Percentiles rank a stretch among this genome's conserved stretches.
These are phyloP conservation scores for Chondrilla cf. caribensis DNA, from an alignment of 37 sponge, comb jelly and placozoan genomes.

Conservation along the genomic window DNA sequence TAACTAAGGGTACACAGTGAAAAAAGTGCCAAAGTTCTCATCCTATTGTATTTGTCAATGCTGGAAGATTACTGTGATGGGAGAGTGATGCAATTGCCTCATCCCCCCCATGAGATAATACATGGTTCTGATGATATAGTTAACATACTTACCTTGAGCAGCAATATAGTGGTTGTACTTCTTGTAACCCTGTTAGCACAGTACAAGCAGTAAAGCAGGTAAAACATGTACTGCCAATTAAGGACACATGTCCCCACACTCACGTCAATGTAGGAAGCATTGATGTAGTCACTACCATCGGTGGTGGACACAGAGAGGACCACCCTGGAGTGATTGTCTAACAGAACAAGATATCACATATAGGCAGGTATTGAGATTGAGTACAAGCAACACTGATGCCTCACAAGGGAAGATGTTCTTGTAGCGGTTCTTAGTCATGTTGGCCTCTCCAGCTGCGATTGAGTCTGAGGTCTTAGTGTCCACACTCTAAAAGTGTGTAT, in stretches of 20 bases:
- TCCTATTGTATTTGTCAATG: no score
- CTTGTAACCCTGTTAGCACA: slow-evolving; percentile 2
- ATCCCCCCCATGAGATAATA: no score
- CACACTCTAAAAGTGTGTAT: slow-evolving; percentile 14
- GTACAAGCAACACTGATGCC: not conserved
- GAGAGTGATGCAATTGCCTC: no score
- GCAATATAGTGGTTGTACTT: slow-evolving; percentile 15
- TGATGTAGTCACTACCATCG: slow-evolving; percentile 18
- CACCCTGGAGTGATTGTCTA: slow-evolving; percentile 1
- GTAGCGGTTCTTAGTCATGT: slow-evolving; percentile 2
- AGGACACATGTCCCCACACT: not conserved
- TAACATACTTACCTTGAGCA: slow-evolving; percentile 16
- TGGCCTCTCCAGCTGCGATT: not conserved
- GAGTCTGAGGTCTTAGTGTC: not conserved
- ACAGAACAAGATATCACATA: not conserved
- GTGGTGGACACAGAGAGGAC: not conserved
- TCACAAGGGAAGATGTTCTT: slow-evolving; percentile 24
- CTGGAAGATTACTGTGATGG: no score
- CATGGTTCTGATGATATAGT: no score
- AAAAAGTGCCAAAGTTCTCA: no score
- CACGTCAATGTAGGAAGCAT: slow-evolving; percentile 23
- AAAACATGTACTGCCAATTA: not conserved
- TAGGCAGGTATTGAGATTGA: no score
- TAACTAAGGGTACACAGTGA: no score
- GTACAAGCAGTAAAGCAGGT: not conserved